Percentiles rank a stretch among this genome's conserved stretches.
Conservation (phyloP, 2,888 invertebrate genomes). For the Eristalis arbustorum region DNA sequence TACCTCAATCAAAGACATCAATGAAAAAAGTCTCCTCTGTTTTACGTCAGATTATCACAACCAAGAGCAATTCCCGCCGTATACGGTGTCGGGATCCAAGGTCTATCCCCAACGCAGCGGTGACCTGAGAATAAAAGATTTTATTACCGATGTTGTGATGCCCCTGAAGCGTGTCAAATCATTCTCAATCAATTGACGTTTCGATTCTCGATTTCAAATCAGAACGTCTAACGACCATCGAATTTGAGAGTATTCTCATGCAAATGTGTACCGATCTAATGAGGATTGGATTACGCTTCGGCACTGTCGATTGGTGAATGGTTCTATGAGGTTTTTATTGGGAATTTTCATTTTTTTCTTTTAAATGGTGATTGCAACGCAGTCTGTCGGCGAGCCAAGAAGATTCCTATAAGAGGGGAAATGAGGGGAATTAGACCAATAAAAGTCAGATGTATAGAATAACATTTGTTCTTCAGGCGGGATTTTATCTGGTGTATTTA, state of each 20-base stretch:
- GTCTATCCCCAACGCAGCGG: neutral
- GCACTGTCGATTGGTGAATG: conserved; percentile 16
- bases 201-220: conserved; percentile 24
- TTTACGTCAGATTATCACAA: neutral
- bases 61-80: neutral
- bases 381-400: neutral
- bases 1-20: neutral
- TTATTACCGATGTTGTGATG: conserved; percentile 20
- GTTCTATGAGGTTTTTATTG: conserved; percentile 14
- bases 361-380: conserved; percentile 5
- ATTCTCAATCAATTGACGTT: conserved; percentile 34
- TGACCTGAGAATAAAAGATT: neutral
- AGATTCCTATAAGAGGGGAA: neutral
- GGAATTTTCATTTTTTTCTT: conserved; percentile 9
- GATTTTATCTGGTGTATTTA: conserved; percentile 24
- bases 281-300: conserved; percentile 37
- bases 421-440: conserved; percentile 7
- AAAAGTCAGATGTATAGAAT: conserved; percentile 29
- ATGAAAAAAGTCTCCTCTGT: neutral
- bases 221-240: conserved; percentile 27
- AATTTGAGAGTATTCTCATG: conserved; percentile 47
- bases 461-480: conserved; percentile 33
- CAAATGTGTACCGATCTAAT: conserved; percentile 43
- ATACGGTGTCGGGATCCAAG: neutral
- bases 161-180: conserved; percentile 50